A percentile compares a stretch with the other conserved stretches of the same genome.
Conservation (phyloP, 2,797 vertebrate genomes). For the Merluccius polli region DNA sequence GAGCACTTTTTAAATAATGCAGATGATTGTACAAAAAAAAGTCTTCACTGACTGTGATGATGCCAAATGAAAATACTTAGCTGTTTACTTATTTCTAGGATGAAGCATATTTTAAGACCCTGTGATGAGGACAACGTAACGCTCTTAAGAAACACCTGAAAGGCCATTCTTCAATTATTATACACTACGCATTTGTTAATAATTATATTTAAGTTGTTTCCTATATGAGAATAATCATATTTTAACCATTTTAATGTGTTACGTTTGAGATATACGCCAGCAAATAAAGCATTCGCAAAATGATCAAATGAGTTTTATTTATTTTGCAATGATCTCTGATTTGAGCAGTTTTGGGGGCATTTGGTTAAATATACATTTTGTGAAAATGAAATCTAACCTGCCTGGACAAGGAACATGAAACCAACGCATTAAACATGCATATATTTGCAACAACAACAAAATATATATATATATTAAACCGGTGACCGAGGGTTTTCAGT, state of each 20-base stretch:
- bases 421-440: too few species aligned
- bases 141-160: conserved; percentile 10
- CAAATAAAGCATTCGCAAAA: conserved; percentile 28
- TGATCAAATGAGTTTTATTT: not conserved
- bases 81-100: conserved; percentile 58
- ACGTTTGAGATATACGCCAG: conserved; percentile 61
- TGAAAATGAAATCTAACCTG: too few species aligned
- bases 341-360: not conserved
- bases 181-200: conserved; percentile 57
- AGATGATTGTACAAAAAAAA: conserved; percentile 66
- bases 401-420: too few species aligned
- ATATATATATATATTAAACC: too few species aligned
- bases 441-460: too few species aligned
- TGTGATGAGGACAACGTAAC: conserved; percentile 34
- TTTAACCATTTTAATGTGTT: conserved; percentile 67
- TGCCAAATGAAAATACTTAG: conserved; percentile 66
- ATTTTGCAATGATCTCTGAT: not conserved
- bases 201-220: conserved; percentile 64
- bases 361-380: too few species aligned
- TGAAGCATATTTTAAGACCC: conserved; percentile 51
- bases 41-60: conserved; percentile 66
- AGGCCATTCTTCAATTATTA: conserved; percentile 43
- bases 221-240: conserved; percentile 59
- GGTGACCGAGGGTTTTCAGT: too few species aligned
- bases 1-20: conserved; percentile 61